These are phyloP conservation scores for Benitochromis conjunctus DNA, from an alignment of 2,113 vertebrate genomes.

Conservation along the genomic window DNA sequence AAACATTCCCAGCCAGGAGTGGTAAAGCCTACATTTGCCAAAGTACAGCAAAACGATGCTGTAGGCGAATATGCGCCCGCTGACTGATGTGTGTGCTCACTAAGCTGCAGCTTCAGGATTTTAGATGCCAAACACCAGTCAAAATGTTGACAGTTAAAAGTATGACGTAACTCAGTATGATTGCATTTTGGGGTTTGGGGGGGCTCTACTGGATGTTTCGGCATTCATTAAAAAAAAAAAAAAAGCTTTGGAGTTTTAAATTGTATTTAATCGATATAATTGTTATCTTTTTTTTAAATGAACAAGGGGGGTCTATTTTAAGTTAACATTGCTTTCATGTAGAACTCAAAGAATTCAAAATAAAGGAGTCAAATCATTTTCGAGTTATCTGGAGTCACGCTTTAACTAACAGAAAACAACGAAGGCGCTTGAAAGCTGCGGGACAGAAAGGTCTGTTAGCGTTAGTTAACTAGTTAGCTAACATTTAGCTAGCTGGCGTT, in stretches of 20 bases:
- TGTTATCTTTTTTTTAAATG: not conserved
- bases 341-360: not conserved
- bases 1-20: not conserved
- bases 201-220: not conserved
- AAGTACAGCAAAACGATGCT: not conserved
- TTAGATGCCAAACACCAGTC: not conserved
- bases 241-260: not conserved
- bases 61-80: not conserved
- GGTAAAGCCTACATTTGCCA: not conserved
- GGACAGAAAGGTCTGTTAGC: not conserved
- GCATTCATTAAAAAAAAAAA: not conserved
- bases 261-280: not conserved
- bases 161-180: not conserved
- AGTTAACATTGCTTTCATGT: not conserved
- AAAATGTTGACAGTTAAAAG: not conserved
- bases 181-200: not conserved
- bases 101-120: not conserved
- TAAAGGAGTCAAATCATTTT: not conserved
- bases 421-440: not conserved
- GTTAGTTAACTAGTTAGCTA: conserved; percentile 27
- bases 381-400: not conserved
- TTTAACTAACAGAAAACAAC: not conserved
- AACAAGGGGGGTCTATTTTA: not conserved
- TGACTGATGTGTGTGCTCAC: not conserved
- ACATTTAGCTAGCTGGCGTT: not conserved